These are phyloP conservation scores for Dascyllus trimaculatus DNA, from an alignment of 2,113 vertebrate species.

Conservation along the genomic window DNA sequence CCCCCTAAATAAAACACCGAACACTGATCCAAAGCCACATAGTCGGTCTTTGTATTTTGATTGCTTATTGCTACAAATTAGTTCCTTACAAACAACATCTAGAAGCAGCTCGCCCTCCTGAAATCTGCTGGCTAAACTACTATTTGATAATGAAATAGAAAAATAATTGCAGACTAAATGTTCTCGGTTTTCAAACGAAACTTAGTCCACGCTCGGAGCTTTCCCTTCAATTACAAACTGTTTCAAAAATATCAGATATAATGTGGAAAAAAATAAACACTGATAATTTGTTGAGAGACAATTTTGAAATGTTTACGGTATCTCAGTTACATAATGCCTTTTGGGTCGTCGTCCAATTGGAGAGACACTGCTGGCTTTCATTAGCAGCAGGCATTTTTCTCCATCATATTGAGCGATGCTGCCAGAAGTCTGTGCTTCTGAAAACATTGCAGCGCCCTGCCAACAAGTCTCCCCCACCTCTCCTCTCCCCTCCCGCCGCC, in stretches of 20 bases:
- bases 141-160: conserved; percentile 59
- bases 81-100: conserved; percentile 26
- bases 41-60: conserved; percentile 19
- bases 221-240: conserved; percentile 64
- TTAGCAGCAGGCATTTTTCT: conserved; percentile 82
- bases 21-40: conserved; percentile 25
- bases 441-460: conserved; percentile 80
- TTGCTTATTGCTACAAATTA: conserved; percentile 44
- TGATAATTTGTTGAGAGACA: conserved; percentile 82
- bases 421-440: conserved; percentile 83
- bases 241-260: conserved; percentile 76
- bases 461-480: conserved; percentile 61
- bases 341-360: conserved; percentile 71
- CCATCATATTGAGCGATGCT: conserved; percentile 78
- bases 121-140: not conserved
- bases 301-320: conserved; percentile 83
- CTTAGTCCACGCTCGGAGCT: conserved; percentile 25
- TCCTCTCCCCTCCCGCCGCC: conserved; percentile 27
- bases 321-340: conserved; percentile 82
- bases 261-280: conserved; percentile 79
- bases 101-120: conserved; percentile 10
- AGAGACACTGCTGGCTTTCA: conserved; percentile 85
- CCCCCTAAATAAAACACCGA: conserved; percentile 40
- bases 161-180: conserved; percentile 66
- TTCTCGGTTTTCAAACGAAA: conserved; percentile 54